These are phyloP conservation scores for Sympetrum striolatum DNA, from an alignment of 2,888 invertebrate species.

Conservation along the genomic window DNA sequence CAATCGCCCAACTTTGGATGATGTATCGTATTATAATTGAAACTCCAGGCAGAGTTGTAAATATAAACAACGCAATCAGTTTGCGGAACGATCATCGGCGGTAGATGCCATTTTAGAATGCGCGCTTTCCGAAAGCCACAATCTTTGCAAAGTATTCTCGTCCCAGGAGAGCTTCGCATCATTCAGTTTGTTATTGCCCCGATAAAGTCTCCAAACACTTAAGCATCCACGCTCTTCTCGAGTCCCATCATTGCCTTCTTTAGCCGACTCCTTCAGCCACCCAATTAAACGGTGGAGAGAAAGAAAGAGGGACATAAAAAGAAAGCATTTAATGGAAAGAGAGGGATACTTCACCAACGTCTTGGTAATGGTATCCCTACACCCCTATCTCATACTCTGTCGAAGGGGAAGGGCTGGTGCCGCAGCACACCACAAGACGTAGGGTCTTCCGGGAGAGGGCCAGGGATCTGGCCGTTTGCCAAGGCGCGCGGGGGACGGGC, in stretches of 20 bases:
- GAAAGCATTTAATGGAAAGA: background rate
- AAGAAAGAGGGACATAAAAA: background rate
- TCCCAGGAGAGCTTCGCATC: background rate
- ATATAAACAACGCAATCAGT: no score
- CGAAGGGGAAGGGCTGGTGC: background rate
- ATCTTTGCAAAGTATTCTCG: background rate
- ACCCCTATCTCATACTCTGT: background rate
- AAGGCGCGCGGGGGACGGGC: background rate
- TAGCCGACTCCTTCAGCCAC: background rate
- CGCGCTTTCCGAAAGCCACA: background rate
- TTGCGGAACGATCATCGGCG: no score
- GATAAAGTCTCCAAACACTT: background rate
- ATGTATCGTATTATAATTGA: no score
- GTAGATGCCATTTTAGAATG: background rate
- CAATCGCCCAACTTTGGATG: no score
- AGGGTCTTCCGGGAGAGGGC: background rate
- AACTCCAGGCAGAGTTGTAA: no score
- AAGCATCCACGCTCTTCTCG: background rate
- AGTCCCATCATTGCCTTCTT: background rate
- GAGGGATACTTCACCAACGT: background rate
- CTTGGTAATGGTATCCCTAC: background rate
- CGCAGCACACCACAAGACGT: background rate
- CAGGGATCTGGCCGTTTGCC: background rate
- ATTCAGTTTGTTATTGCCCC: background rate
- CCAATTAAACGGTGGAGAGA: background rate